Evolutionary conservation across 2,113 vertebrate genomes (phyloP), one percentile per base, ranked within the genome.

Genomic region (Colistium nudipinnis): DNA sequence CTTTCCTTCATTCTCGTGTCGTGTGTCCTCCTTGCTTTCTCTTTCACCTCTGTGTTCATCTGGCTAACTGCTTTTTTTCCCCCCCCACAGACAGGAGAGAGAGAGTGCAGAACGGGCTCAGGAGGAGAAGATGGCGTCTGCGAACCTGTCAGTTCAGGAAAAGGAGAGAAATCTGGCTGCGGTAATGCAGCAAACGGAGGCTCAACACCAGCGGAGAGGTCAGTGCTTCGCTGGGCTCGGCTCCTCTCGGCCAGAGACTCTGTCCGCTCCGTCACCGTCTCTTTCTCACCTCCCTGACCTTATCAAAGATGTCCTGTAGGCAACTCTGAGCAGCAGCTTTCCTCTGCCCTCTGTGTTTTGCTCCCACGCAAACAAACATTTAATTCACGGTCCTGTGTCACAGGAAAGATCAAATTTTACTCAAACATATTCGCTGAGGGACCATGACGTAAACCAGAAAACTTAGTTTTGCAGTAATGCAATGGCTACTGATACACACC

Each of bases 151-250:
- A 88, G 94, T 94, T 62, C 94, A 90, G 90, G 94, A 92, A 83
- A 93, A 93, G 77, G 95, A 97, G 92, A 89, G 88, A 85, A 94
- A 95, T 93, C 93, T 97, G 92, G 91, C 92, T 89, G 93, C 87
- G 91, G 94, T 94, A 93, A 95, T 98, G 88, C 90, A 94, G 94
- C 94, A 94, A 94, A 95, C 93, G 83, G 96, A 98, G 82, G 87
- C 94, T 82, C 93, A 95, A 92, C 94, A 97, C 91, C 94, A 94
- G 90, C 93, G 88, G 92, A 94, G 92, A 93, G 96, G 97, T 95
- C 91, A 90, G 94, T 90, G 82, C 9, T 56, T 76, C 59, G 22
- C 20, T 47, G 10, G 22, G 12, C 62, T 13, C 4, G 13, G 10
- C 5, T 47, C 13, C 27, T 12, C 62, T 13, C 4, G 13, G 10